A percentile compares a stretch with the other conserved stretches of the same genome.
Conservation (phyloP, 2,888 invertebrate species). For the Agrilus cyanescens region DNA sequence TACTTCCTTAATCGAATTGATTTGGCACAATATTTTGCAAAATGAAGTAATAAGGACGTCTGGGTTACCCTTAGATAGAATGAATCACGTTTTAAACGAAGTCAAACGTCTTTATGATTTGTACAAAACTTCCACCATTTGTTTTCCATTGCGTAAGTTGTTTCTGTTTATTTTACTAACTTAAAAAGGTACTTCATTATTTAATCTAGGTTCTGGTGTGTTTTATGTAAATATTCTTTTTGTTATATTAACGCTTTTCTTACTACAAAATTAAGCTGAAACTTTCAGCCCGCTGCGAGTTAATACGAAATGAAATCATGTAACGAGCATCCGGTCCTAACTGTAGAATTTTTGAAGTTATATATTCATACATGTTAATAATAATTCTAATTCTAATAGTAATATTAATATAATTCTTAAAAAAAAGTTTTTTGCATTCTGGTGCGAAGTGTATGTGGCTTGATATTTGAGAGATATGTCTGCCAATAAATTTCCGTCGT, state of each 20-base stretch:
- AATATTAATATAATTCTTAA: too few species aligned
- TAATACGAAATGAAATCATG: too few species aligned
- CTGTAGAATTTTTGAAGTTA: too few species aligned
- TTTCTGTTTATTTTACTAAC: conserved; percentile 1
- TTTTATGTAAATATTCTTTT: neutral
- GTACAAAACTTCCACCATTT: conserved; percentile 71
- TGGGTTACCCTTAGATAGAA: conserved; percentile 43
- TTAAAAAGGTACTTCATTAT: neutral
- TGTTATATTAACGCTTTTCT: neutral
- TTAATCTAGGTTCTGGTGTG: neutral
- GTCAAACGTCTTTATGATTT: conserved; percentile 64
- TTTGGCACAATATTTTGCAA: conserved; percentile 79
- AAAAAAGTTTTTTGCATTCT: too few species aligned
- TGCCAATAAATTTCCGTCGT: too few species aligned
- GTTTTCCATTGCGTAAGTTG: conserved; percentile 71
- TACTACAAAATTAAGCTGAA: too few species aligned
- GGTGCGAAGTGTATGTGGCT: too few species aligned
- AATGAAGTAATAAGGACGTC: conserved; percentile 42
- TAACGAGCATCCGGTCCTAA: too few species aligned
- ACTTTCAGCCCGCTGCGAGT: too few species aligned
- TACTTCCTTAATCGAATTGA: conserved; percentile 71
- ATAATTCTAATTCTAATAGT: too few species aligned
- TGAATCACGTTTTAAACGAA: conserved; percentile 62
- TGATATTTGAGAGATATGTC: too few species aligned
- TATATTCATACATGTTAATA: too few species aligned